Evolutionary conservation across 2,888 invertebrate species (phyloP).

Genomic region (Leucozona laternaria): DNA sequence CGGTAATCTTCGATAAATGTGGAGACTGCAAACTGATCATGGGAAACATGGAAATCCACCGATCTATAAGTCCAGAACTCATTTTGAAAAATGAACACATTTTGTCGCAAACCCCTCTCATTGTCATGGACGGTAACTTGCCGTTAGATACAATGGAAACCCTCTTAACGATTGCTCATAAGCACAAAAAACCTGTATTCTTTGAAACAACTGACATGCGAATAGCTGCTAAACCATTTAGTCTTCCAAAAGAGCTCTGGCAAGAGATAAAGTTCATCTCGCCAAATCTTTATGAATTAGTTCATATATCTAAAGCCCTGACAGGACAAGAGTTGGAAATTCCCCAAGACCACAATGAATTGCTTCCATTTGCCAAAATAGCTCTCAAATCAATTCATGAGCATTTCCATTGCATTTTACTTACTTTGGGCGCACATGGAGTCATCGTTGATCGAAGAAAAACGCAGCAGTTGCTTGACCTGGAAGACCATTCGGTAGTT

Average conservation of each 20-base stretch:
- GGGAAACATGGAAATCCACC: conserved; percentile 93
- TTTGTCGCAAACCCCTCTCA: conserved; percentile 88
- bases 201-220: conserved; percentile 95
- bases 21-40: conserved; percentile 93
- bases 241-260: conserved; percentile 77
- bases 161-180: conserved; percentile 86
- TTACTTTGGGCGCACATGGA: conserved; percentile 87
- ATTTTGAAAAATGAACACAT: conserved; percentile 86
- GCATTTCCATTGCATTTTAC: conserved; percentile 85
- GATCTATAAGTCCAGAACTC: conserved; percentile 88
- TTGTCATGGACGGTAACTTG: conserved; percentile 94
- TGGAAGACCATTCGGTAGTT: conserved; percentile 15
- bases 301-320: conserved; percentile 86
- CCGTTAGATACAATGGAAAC: conserved; percentile 87
- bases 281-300: conserved; percentile 92
- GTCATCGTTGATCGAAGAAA: conserved; percentile 84
- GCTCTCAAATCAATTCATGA: conserved; percentile 83
- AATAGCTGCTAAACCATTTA: conserved; percentile 90
- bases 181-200: conserved; percentile 91
- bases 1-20: conserved; percentile 88
- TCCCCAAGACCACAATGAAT: conserved; percentile 2
- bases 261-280: conserved; percentile 86
- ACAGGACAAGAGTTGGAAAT: conserved; percentile 66
- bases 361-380: conserved; percentile 76
- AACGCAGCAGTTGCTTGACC: conserved; percentile 73